Evolutionary conservation across 2,797 vertebrate species (phyloP).

Genomic region (Eidolon dupreanum): DNA sequence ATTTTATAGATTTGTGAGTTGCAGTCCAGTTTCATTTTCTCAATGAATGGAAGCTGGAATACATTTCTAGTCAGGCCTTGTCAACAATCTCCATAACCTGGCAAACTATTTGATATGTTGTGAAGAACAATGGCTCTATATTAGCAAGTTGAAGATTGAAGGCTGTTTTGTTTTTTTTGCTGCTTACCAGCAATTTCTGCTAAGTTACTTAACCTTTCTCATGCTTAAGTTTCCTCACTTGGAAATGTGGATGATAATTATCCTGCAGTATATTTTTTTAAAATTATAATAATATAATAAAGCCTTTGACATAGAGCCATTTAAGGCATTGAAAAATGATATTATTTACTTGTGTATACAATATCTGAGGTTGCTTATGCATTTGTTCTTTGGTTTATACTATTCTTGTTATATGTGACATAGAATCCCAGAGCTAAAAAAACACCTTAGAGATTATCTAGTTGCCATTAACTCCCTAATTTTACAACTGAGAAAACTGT

Average conservation of each 20-base stretch:
- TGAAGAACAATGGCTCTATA: neutral
- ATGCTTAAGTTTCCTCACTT: neutral
- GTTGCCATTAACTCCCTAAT: neutral
- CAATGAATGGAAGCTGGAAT: neutral
- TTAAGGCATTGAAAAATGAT: neutral
- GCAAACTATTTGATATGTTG: neutral
- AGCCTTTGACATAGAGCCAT: neutral
- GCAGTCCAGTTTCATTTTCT: neutral
- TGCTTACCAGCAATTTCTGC: neutral
- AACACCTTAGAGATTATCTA: neutral
- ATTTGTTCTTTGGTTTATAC: neutral
- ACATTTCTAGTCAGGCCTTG: neutral
- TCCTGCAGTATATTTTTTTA: neutral
- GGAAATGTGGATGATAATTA: neutral
- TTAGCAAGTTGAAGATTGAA: neutral
- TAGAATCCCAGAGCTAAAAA: neutral
- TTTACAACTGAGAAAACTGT: neutral
- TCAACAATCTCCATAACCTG: neutral
- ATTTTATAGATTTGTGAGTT: neutral
- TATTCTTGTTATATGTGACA: neutral
- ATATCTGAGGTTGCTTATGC: neutral
- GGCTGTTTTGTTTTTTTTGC: neutral
- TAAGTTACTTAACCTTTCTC: neutral
- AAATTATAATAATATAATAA: neutral
- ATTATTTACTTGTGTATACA: neutral